Conservation (phyloP, 2,888 invertebrate species). For the Therioaphis trifolii region DNA sequence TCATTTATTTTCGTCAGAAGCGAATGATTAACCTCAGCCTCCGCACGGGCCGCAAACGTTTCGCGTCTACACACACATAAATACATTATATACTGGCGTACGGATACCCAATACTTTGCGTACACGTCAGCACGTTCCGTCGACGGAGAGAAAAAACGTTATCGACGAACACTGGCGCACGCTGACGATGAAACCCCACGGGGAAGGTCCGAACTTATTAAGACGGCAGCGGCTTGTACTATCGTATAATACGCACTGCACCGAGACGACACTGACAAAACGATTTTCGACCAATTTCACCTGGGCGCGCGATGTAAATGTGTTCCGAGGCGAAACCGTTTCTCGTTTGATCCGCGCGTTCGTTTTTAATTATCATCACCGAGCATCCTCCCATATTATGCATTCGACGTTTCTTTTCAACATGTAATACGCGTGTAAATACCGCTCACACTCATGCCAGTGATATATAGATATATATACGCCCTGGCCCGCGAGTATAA, state of each 20-base stretch:
- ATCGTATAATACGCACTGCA: too few species aligned
- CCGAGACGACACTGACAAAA: constrained; percentile 43
- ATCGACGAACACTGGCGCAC: not conserved
- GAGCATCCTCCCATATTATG: too few species aligned
- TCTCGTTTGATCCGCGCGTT: constrained; percentile 4
- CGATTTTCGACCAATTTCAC: constrained; percentile 37
- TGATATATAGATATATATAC: too few species aligned
- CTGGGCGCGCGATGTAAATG: constrained; percentile 6
- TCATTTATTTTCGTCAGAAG: constrained; percentile 4
- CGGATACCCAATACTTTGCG: not conserved
- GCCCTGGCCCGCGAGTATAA: too few species aligned
- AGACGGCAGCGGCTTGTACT: constrained; percentile 16
- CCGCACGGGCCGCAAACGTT: not conserved
- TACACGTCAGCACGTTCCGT: not conserved
- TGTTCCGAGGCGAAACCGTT: not conserved
- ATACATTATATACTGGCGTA: not conserved
- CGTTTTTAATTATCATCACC: constrained; percentile 11
- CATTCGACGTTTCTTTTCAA: constrained; percentile 26
- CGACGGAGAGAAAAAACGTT: not conserved
- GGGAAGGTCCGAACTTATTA: not conserved
- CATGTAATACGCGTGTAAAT: not conserved
- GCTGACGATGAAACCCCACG: not conserved
- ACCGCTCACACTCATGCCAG: too few species aligned
- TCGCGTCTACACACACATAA: not conserved
- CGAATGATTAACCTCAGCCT: constrained; percentile 14